phyloP scores from a whole-genome alignment of 37 sponge, comb jelly and placozoan species.

The Geodia barretti region DNA sequence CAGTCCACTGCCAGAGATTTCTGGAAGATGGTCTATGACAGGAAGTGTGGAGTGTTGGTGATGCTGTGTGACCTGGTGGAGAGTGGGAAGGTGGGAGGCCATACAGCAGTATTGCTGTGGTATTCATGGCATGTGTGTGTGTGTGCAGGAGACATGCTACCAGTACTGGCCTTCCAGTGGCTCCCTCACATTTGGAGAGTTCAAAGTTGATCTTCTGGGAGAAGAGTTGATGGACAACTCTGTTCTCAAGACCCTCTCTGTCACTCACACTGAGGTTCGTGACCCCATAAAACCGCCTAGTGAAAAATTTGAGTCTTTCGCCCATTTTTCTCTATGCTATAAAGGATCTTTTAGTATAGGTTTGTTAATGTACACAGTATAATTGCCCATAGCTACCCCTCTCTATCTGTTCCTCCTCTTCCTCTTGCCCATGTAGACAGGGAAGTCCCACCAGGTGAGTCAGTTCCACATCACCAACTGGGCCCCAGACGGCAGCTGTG shows the following conservation, averaged over 20 bases:
- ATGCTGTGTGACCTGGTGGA: constrained; percentile 15
- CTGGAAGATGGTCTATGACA: constrained; percentile 41
- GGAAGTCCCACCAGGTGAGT: constrained; percentile 14
- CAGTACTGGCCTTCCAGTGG: constrained; percentile 82
- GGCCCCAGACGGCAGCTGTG: constrained; percentile 25
- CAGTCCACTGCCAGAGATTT: constrained; percentile 20
- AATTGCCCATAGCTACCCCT: not conserved
- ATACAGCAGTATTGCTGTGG: not conserved
- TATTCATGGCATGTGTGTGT: too few species aligned
- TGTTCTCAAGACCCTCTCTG: constrained; percentile 6
- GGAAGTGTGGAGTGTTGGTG: not conserved
- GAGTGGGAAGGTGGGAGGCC: constrained; percentile 13
- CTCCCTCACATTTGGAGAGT: constrained; percentile 23
- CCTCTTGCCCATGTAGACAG: not conserved
- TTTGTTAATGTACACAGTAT: too few species aligned
- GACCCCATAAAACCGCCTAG: too few species aligned
- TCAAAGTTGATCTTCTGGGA: constrained; percentile 15
- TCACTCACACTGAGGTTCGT: constrained; percentile 24
- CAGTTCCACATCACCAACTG: constrained; percentile 63
- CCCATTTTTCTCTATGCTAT: not conserved
- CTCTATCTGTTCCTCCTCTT: not conserved
- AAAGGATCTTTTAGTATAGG: too few species aligned
- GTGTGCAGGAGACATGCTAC: constrained; percentile 57
- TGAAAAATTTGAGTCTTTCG: too few species aligned
- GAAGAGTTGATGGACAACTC: constrained; percentile 31